Conservation (phyloP, 2,113 vertebrate species). For the Engystomops pustulosus region DNA sequence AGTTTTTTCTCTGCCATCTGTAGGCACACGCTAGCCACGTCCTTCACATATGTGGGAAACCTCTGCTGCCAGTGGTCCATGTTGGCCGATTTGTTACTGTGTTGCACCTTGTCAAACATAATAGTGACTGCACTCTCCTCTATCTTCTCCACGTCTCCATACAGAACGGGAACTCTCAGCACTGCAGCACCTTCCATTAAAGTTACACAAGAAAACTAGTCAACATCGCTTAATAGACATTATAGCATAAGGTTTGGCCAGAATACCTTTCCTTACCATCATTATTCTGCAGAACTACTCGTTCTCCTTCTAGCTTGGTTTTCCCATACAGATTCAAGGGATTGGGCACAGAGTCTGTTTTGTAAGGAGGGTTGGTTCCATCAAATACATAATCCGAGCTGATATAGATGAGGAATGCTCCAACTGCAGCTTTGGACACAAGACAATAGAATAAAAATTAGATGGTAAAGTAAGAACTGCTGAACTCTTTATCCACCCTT, state of each 20-base stretch:
- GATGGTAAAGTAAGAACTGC: too few species aligned
- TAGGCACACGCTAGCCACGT: slow-evolving; percentile 88
- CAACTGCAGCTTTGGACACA: slow-evolving; percentile 71
- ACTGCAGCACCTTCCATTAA: slow-evolving; percentile 79
- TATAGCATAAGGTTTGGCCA: too few species aligned
- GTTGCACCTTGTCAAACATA: slow-evolving; percentile 89
- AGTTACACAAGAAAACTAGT: not conserved
- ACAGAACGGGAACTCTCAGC: slow-evolving; percentile 90
- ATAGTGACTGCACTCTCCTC: slow-evolving; percentile 90
- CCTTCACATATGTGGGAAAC: slow-evolving; percentile 87
- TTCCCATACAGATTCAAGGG: slow-evolving; percentile 92
- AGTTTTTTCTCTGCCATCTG: slow-evolving; percentile 85
- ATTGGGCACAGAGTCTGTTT: slow-evolving; percentile 86
- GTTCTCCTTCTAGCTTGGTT: slow-evolving; percentile 92
- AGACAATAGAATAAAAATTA: too few species aligned
- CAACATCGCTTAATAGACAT: too few species aligned
- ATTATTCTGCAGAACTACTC: slow-evolving; percentile 83
- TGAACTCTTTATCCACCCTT: too few species aligned
- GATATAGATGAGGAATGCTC: slow-evolving; percentile 90
- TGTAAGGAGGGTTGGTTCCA: slow-evolving; percentile 90
- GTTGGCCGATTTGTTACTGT: slow-evolving; percentile 82
- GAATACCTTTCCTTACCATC: slow-evolving; percentile 76
- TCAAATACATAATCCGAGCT: slow-evolving; percentile 97
- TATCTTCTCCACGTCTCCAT: slow-evolving; percentile 88
- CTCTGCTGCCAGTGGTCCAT: slow-evolving; percentile 92